Percentiles rank a stretch among this genome's conserved stretches.
Conservation (phyloP, 2,797 vertebrate genomes). For the Clarias platycephalus region DNA sequence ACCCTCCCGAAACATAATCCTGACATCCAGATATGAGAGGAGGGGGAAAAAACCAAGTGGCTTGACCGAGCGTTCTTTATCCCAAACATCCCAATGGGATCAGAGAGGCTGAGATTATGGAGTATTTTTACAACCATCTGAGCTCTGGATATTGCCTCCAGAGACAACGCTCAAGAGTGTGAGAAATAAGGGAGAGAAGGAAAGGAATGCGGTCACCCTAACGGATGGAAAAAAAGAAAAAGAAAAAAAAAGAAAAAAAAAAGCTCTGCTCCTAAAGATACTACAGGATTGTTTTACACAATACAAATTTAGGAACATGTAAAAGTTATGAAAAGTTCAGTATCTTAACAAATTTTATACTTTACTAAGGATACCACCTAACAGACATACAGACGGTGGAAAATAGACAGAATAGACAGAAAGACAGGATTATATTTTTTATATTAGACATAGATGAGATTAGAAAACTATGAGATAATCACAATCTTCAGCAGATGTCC, state of each 20-base stretch:
- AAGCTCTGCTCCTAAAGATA: background rate
- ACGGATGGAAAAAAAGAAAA: background rate
- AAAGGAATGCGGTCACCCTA: constrained; percentile 16
- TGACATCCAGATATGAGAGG: constrained; percentile 23
- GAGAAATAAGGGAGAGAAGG: constrained; percentile 23
- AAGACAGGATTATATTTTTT: too few relatives aligned
- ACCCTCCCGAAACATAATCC: constrained; percentile 4
- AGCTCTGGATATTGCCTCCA: constrained; percentile 35
- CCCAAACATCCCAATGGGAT: constrained; percentile 41
- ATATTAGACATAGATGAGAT: too few relatives aligned
- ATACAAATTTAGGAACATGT: too few relatives aligned
- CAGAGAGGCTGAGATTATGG: constrained; percentile 37
- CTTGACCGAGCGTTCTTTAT: constrained; percentile 11
- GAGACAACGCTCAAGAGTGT: constrained; percentile 45
- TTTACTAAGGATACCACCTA: background rate
- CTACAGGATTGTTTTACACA: background rate
- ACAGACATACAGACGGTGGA: background rate
- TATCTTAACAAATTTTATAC: background rate
- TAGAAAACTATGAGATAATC: background rate
- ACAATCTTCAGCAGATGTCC: background rate
- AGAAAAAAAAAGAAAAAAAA: background rate
- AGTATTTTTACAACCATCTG: constrained; percentile 47
- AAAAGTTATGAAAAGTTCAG: background rate
- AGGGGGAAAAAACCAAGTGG: background rate
- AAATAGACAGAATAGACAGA: background rate